Evolutionary conservation across 2,797 vertebrate species (phyloP).

Genomic region (Gorsachius magnificus): DNA sequence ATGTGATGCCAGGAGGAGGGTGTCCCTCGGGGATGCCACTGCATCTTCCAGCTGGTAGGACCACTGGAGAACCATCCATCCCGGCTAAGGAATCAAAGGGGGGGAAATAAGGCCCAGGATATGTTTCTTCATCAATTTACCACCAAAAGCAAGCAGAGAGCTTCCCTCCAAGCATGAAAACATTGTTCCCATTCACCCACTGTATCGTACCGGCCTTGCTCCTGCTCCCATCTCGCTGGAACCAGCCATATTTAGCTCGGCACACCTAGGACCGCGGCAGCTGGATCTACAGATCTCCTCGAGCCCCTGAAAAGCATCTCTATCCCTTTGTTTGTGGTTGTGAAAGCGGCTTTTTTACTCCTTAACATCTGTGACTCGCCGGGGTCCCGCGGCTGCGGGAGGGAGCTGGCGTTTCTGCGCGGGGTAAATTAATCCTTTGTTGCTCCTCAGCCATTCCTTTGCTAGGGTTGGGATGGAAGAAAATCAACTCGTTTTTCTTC

Average conservation of each 20-base stretch:
- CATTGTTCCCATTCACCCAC: not conserved
- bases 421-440: slow-evolving; percentile 53
- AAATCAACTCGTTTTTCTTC: slow-evolving; percentile 24
- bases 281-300: not conserved
- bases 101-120: not conserved
- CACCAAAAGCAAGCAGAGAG: not conserved
- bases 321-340: slow-evolving; percentile 4
- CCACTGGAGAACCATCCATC: not conserved
- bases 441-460: slow-evolving; percentile 37
- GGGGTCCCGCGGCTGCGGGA: not conserved
- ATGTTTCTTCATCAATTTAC: not conserved
- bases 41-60: too few species aligned
- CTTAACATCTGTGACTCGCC: slow-evolving; percentile 32
- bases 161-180: not conserved
- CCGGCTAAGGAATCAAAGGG: not conserved
- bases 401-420: not conserved
- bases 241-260: not conserved
- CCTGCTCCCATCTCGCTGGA: not conserved
- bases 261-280: not conserved
- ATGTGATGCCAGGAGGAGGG: accelerated
- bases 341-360: slow-evolving; percentile 52
- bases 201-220: accelerated
- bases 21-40: not conserved
- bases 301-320: slow-evolving; percentile 41
- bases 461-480: not conserved